phyloP scores from a whole-genome alignment of 2,113 vertebrate genomes.

The Dipodomys spectabilis region DNA sequence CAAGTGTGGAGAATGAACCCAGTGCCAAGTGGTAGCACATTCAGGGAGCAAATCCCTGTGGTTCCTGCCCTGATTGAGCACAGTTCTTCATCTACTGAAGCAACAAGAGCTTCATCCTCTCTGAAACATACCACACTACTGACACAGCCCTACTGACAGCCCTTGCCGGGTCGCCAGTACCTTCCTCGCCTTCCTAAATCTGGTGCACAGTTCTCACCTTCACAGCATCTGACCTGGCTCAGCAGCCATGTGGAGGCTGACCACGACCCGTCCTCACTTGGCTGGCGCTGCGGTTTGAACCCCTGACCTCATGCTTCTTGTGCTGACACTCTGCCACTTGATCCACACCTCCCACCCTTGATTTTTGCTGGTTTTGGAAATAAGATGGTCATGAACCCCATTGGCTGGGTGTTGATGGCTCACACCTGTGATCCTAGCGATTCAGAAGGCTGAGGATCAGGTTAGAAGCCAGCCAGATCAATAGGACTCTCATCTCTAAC shows the following conservation, averaged over 20 bases:
- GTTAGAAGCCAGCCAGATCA: no score
- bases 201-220: fast-evolving
- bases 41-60: neutral
- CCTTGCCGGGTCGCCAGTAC: neutral
- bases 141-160: neutral
- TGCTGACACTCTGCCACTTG: no score
- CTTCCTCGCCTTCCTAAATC: neutral
- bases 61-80: neutral
- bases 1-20: neutral
- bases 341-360: no score
- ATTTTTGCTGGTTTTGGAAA: no score
- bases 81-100: neutral
- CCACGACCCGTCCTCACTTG: neutral
- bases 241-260: neutral
- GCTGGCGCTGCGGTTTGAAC: neutral
- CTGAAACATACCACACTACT: neutral
- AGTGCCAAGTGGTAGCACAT: neutral
- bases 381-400: no score
- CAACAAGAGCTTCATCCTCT: neutral
- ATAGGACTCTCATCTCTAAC: no score
- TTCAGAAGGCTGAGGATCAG: no score
- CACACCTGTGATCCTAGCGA: no score
- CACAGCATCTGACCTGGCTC: neutral
- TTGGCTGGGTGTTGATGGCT: no score
- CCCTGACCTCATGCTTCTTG: neutral